Evolutionary conservation across 2,888 invertebrate genomes (phyloP), one percentile per base, ranked within the genome.

Genomic region (Drosophila mimica): DNA sequence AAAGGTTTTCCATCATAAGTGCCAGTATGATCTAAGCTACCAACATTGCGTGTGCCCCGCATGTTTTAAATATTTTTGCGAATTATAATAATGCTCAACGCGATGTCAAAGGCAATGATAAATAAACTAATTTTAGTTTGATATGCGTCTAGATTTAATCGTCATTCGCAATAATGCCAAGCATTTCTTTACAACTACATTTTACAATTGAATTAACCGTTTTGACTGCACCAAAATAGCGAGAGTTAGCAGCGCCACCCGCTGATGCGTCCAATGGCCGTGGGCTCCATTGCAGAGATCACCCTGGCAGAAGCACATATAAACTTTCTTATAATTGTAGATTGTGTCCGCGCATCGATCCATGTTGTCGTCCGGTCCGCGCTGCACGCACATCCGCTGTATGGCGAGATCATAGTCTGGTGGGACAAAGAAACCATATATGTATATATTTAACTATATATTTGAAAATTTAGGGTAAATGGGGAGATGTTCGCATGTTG

Each of bases 231-330:
- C 6, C 9, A 65, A 17, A 3, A 36, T 13, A 13, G 51, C 30
- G 11, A 40, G 30, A 15, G 31, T 13, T 25, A 59, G 28, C 8
- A 66, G 9, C 0, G n/a, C 13, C 5, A 73, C 20, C 28, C 30
- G n/a, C 11, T 36, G 52, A 9, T 6, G 58, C 34, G 51, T 2
- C 58, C 64, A 40, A 6, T 15, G 53, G 3, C 17, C 31, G n/a
- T 15, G 25, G 34, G 65, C 63, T 28, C 61, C 67, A 63, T 98
- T 98, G 92, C 98, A 98, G 40, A 98, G 94, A 92, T 98, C 98
- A 7, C 98, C 98, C 84, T 95, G 95, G 89, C 98, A 98, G 91
- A 98, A 97, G 91, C 98, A 98, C 96, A 98, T 97, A 90, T 96
- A 96, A 0, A 98, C 97, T 91, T 96, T 96, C 89, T 96, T 96